Percentiles rank a stretch among this genome's conserved stretches.
Evolutionary conservation across 2,113 vertebrate genomes (phyloP).

Genomic region (Pluvialis apricaria): DNA sequence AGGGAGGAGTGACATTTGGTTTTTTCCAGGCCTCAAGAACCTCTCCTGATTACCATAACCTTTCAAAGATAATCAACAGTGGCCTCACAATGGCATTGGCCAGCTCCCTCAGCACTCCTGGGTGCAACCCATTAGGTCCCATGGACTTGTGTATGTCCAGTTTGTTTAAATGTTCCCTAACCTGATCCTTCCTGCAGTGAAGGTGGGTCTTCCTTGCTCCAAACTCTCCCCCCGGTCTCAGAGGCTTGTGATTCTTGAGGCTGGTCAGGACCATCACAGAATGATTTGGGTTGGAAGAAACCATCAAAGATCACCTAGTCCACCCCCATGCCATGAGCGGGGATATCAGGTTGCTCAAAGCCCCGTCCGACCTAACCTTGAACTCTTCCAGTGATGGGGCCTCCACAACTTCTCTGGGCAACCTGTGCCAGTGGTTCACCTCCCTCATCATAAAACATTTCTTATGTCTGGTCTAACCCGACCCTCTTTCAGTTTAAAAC

Average conservation of each 20-base stretch:
- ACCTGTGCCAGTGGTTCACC: not conserved
- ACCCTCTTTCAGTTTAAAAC: not conserved
- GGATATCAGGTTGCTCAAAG: not conserved
- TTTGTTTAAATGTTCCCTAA: not conserved
- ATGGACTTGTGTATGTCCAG: not conserved
- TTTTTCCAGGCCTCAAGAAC: not conserved
- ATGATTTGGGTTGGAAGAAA: not conserved
- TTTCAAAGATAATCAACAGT: not conserved
- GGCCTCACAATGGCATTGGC: not conserved
- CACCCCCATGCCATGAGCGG: not conserved
- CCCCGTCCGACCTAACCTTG: not conserved
- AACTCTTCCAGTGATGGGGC: not conserved
- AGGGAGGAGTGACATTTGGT: not conserved
- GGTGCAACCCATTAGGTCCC: no score
- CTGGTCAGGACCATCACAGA: not conserved
- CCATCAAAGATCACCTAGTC: not conserved
- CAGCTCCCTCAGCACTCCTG: not conserved
- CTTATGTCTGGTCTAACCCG: not conserved
- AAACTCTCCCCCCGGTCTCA: not conserved
- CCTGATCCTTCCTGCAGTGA: not conserved
- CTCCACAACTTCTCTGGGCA: not conserved
- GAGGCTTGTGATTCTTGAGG: not conserved
- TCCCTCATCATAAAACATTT: not conserved
- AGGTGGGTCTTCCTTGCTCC: not conserved
- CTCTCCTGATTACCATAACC: accelerated